These are phyloP conservation scores for Solen grandis DNA, from an alignment of 1,140 invertebrate species.

Conservation along the genomic window DNA sequence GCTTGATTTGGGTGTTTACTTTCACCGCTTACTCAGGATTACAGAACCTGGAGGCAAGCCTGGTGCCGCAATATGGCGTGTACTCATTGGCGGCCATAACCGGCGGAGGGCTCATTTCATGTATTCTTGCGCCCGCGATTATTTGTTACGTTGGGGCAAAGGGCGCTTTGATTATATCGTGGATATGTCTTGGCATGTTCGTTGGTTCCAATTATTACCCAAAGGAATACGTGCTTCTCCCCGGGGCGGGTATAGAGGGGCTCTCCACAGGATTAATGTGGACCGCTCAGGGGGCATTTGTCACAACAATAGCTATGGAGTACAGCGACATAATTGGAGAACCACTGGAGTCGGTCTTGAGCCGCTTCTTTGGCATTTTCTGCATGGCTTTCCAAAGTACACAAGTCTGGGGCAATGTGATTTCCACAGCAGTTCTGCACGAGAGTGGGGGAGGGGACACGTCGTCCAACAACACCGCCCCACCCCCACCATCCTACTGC, in stretches of 20 bases:
- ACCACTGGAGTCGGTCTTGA: conserved; percentile 58
- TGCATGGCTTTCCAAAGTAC: conserved; percentile 69
- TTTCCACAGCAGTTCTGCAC: conserved; percentile 64
- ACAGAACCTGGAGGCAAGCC: conserved; percentile 65
- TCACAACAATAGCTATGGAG: conserved; percentile 63
- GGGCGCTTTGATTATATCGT: conserved; percentile 62
- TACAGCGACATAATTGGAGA: conserved; percentile 62
- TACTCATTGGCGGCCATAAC: conserved; percentile 66
- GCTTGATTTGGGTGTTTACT: conserved; percentile 64
- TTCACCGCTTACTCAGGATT: conserved; percentile 67
- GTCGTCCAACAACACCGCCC: conserved; percentile 19
- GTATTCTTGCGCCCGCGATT: conserved; percentile 63
- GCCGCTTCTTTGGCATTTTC: conserved; percentile 71
- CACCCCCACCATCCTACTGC: conserved; percentile 48
- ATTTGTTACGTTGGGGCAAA: conserved; percentile 63
- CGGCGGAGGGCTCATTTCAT: conserved; percentile 65
- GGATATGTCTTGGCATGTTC: conserved; percentile 62
- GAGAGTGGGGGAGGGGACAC: conserved; percentile 8
- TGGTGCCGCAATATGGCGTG: conserved; percentile 61
- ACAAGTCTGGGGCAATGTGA: conserved; percentile 71
- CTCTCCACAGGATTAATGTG: conserved; percentile 70
- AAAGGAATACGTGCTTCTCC: conserved; percentile 57
- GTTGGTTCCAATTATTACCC: conserved; percentile 69
- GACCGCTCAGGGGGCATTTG: conserved; percentile 70
- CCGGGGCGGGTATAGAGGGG: conserved; percentile 64